Percentiles rank a stretch among this genome's conserved stretches.
These are phyloP conservation scores for Troides helena DNA, from an alignment of 2,888 invertebrate species.

Conservation along the genomic window DNA sequence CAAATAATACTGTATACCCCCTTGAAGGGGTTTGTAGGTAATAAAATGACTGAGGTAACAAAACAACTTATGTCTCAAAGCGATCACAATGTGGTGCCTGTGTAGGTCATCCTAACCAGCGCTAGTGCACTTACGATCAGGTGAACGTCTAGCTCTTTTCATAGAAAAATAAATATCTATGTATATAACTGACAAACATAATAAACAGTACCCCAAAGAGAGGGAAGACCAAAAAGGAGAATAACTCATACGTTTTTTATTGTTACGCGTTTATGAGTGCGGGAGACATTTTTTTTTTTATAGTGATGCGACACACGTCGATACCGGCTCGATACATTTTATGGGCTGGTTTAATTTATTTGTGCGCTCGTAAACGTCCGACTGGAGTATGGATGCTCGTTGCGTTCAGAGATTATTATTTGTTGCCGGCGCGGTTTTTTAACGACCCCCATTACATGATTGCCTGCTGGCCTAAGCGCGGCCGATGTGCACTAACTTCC, in stretches of 20 bases:
- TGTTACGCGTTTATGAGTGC: conserved; percentile 59
- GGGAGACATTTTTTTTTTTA: conserved; percentile 46
- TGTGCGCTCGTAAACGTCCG: conserved; percentile 72
- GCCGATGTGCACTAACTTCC: too few relatives aligned
- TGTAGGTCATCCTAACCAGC: too few relatives aligned
- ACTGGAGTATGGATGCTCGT: conserved; percentile 53
- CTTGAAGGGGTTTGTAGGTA: too few relatives aligned
- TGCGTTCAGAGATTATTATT: conserved; percentile 62
- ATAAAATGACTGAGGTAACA: too few relatives aligned
- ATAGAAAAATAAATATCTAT: conserved; percentile 8
- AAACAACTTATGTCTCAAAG: too few relatives aligned
- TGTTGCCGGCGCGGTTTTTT: conserved; percentile 64
- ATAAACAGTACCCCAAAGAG: conserved; percentile 26
- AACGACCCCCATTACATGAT: conserved; percentile 65
- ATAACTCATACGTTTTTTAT: conserved; percentile 62
- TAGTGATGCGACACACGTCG: conserved; percentile 70
- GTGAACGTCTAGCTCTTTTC: too few relatives aligned
- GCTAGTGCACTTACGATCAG: too few relatives aligned
- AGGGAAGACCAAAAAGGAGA: conserved; percentile 40
- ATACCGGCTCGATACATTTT: conserved; percentile 67
- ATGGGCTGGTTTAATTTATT: conserved; percentile 74
- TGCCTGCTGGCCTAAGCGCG: conserved; percentile 34
- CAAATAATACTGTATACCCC: too few relatives aligned
- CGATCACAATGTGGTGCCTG: too few relatives aligned
- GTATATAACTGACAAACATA: not conserved